Base-by-base conservation (phyloP, 2,888 invertebrate species). In the Leptinotarsa juncta region DNA sequence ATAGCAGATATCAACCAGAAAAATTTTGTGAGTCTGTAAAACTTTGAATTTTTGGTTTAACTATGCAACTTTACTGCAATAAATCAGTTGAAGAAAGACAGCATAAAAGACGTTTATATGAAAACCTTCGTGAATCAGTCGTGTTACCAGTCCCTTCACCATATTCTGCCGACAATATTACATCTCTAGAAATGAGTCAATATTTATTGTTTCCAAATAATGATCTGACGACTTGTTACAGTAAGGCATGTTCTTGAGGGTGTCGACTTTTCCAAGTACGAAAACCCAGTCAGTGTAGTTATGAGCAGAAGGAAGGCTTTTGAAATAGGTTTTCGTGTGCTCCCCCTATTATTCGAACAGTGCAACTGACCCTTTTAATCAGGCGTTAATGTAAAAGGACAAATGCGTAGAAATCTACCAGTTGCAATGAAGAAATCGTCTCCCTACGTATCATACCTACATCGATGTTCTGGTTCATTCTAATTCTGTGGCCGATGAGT, bases 401-500 rank as follows among this genome's bases (percentile, higher is more conserved):
- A 57, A 68, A 55, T 57, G 53, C 62, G 26, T 16, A 20, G 50
- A 66, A 66, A 66, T 66, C 20, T 23, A 68, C 68, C 68, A 55
- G 55, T 68, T 55, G 68, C 57, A 50, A 67, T 32, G 42, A 57
- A 67, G 51, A 67, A 69, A 50, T 69, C 69, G 48, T 77, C 78
- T 82, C 81, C 80, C 81, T 79, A 79, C 80, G 77, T 76, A 55
- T 26, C 18, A 55, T 50, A 53, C 57, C 55, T 69, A 55, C 60
- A 69, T 57, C 68, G 32, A 32, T 57, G 69, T 69, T 57, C 55
- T 57, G 57, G 78, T 77, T 81, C 81, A 82, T 82, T 83, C 81
- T 82, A 82, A 82, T 82, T 82, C 81, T 80, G 81, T 82, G 82
- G 81, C 79, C 80, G 79, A 81, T 81, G 81, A 79, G 71, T 79